Conservation (phyloP, 2,113 vertebrate genomes). For the Serilophus lunatus region DNA sequence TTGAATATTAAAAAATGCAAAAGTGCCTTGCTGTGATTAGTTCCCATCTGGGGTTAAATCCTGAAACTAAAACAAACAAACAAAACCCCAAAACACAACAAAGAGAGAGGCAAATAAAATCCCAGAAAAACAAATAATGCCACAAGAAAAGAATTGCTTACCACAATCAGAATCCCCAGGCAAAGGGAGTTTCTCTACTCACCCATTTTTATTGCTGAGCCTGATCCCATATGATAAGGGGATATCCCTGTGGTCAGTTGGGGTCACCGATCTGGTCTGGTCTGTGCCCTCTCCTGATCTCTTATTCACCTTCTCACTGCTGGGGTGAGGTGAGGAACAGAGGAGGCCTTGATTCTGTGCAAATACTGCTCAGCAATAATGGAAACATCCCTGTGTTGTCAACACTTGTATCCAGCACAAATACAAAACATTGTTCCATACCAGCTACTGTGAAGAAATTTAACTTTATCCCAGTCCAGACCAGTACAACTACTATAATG, state of each 20-base stretch:
- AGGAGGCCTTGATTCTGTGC: neutral
- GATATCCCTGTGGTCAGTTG: neutral
- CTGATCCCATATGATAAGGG: fast-evolving
- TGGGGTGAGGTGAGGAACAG: neutral
- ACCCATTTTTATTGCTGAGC: neutral
- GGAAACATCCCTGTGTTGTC: neutral
- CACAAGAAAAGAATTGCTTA: neutral
- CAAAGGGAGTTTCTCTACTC: neutral
- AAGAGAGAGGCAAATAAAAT: neutral
- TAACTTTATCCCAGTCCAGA: neutral
- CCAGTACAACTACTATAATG: neutral
- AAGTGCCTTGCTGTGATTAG: neutral
- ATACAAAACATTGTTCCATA: neutral
- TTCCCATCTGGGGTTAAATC: neutral
- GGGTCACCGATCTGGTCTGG: neutral
- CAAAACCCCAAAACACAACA: neutral
- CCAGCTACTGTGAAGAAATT: neutral
- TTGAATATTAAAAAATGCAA: neutral
- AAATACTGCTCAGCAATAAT: neutral
- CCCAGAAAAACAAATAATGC: neutral
- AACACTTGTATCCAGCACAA: neutral
- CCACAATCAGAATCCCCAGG: fast-evolving
- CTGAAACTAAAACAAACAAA: neutral
- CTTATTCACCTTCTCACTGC: neutral
- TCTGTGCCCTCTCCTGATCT: neutral